Evolutionary conservation across 37 sponge, comb jelly and placozoan species (phyloP).

Genomic region (Tethya wilhelma): DNA sequence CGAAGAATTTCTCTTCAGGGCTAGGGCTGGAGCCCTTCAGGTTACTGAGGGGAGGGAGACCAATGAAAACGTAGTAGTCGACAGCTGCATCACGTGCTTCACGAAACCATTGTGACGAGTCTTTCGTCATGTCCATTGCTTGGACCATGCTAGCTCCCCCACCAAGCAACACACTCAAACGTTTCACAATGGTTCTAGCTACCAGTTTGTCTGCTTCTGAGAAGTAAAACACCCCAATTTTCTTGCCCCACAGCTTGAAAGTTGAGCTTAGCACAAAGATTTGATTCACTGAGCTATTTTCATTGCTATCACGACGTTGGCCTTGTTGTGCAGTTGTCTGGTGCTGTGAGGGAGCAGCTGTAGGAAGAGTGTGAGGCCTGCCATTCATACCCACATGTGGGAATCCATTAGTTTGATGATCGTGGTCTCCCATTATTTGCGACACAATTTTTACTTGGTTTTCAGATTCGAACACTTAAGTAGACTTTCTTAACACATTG

Average conservation of each 20-base stretch:
- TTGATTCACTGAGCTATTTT: no score
- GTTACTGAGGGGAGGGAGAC: conserved; percentile 13
- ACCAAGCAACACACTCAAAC: not conserved
- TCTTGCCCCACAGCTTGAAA: not conserved
- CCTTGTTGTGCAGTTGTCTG: no score
- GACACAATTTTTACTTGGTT: no score
- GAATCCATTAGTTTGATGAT: no score
- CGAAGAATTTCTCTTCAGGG: conserved; percentile 8
- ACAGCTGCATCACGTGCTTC: not conserved
- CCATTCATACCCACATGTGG: no score
- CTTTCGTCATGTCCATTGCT: not conserved
- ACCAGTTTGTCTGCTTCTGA: not conserved
- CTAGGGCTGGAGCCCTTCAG: not conserved
- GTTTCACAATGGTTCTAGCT: not conserved
- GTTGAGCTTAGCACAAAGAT: not conserved
- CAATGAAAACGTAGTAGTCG: conserved; percentile 35
- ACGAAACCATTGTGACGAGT: no score
- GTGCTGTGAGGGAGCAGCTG: no score
- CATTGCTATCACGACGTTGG: no score
- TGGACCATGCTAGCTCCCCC: not conserved
- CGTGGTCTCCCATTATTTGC: no score
- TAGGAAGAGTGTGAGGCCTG: no score
- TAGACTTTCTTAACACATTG: no score
- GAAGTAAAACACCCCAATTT: not conserved
- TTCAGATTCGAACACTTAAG: no score